These are phyloP conservation scores for Notarius quadriscutis DNA, from an alignment of 2,113 vertebrate genomes.

Conservation along the genomic window DNA sequence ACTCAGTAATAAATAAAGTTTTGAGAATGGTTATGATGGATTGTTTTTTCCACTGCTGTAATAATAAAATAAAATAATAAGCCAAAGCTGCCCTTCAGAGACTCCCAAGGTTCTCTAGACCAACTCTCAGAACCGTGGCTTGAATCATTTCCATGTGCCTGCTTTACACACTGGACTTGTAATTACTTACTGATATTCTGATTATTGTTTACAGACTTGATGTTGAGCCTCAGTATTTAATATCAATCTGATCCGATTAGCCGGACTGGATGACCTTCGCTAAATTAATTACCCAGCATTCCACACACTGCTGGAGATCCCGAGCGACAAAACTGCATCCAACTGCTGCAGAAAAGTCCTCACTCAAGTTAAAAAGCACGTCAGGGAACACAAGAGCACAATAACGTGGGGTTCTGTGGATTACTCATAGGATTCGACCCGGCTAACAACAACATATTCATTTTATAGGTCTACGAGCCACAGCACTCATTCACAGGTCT, in stretches of 20 bases:
- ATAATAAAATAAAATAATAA: not conserved
- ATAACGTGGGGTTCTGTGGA: not conserved
- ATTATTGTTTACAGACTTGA: not conserved
- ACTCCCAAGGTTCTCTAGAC: not conserved
- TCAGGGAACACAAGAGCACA: not conserved
- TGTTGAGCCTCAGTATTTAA: not conserved
- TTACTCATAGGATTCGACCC: not conserved
- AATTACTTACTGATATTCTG: not conserved
- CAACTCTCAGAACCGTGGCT: not conserved
- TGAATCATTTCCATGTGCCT: not conserved
- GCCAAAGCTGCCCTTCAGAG: too few species aligned
- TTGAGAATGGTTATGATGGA: not conserved
- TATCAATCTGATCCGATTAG: not conserved
- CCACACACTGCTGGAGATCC: not conserved
- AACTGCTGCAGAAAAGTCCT: not conserved
- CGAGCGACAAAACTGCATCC: not conserved
- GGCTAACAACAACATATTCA: not conserved
- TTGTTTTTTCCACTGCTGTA: not conserved
- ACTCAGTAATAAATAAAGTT: not conserved
- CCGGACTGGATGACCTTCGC: not conserved
- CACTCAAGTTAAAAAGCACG: not conserved
- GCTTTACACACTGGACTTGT: not conserved
- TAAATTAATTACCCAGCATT: slow-evolving; percentile 19
- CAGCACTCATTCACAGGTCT: not conserved
- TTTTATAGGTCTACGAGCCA: not conserved